phyloP scores from a whole-genome alignment of 2,888 invertebrate species.

The Meandrusa payeni region DNA sequence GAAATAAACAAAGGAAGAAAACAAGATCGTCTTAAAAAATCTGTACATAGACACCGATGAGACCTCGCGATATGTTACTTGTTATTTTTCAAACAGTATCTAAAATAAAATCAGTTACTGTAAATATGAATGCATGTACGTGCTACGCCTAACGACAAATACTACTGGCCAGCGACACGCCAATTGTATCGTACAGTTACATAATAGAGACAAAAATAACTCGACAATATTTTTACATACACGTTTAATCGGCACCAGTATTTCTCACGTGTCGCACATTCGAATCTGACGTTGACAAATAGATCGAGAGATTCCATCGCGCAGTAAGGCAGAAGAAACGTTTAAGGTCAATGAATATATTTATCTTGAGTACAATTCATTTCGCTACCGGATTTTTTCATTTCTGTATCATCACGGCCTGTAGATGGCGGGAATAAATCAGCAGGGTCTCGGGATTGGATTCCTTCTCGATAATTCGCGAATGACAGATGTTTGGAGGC shows the following conservation, averaged over 20 bases:
- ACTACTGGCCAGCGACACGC: not conserved
- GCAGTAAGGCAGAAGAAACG: not conserved
- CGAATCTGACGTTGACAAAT: slow-evolving; percentile 16
- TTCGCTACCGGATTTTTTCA: slow-evolving; percentile 7
- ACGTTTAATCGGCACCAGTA: slow-evolving; percentile 4
- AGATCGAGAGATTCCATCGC: slow-evolving; percentile 9
- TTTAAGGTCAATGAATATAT: slow-evolving; percentile 21
- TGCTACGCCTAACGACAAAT: not conserved
- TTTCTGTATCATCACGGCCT: slow-evolving; percentile 2
- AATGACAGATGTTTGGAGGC: slow-evolving; percentile 20
- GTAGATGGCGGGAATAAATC: slow-evolving; percentile 1
- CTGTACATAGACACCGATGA: too few species aligned
- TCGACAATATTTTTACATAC: slow-evolving; percentile 4
- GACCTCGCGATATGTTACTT: slow-evolving; percentile 1
- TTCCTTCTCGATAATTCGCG: slow-evolving; percentile 7
- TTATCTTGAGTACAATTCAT: slow-evolving; percentile 7
- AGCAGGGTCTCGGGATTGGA: not conserved
- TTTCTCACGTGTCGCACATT: slow-evolving; percentile 1
- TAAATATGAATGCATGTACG: slow-evolving; percentile 4
- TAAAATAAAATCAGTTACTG: slow-evolving; percentile 4
- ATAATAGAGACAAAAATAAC: slow-evolving; percentile 3
- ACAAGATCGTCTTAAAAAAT: too few species aligned
- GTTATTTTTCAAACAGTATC: slow-evolving; percentile 4
- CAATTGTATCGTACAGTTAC: not conserved
- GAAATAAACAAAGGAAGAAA: too few species aligned